Percentiles rank a stretch among this genome's conserved stretches.
phyloP scores from a whole-genome alignment of 2,797 vertebrate species.

The Gadopsis bispinosus region DNA sequence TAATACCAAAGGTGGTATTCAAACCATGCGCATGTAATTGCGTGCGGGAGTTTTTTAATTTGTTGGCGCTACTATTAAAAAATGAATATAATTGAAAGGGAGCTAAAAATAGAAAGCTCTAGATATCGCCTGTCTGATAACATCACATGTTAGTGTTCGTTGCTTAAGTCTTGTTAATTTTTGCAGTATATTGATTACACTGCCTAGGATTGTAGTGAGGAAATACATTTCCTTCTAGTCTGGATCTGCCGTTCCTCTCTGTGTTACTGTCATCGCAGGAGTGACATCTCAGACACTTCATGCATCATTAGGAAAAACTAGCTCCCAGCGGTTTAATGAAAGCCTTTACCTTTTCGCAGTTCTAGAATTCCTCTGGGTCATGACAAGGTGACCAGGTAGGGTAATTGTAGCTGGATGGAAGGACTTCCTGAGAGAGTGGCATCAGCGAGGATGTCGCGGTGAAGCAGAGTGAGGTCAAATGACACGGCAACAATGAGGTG shows the following conservation, averaged over 20 bases:
- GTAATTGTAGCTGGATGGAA: constrained; percentile 11
- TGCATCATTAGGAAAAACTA: constrained; percentile 43
- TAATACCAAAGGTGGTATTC: background rate
- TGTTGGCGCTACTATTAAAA: background rate
- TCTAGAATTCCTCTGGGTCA: constrained; percentile 6
- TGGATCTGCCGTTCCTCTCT: background rate
- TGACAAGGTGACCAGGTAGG: constrained; percentile 27
- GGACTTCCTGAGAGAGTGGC: background rate
- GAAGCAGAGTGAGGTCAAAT: background rate
- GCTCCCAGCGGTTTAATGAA: constrained; percentile 51
- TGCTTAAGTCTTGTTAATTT: constrained; percentile 1
- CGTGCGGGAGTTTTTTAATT: constrained; percentile 6
- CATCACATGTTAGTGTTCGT: background rate
- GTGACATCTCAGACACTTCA: background rate
- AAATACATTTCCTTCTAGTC: background rate
- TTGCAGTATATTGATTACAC: constrained; percentile 6
- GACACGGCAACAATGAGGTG: background rate
- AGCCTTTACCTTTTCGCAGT: constrained; percentile 28
- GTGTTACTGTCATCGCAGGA: constrained; percentile 2
- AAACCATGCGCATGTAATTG: background rate
- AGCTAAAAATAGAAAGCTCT: constrained; percentile 6
- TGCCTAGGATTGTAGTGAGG: background rate
- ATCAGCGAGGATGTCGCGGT: background rate
- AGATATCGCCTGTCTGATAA: constrained; percentile 1
- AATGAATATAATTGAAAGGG: constrained; percentile 7